Percentiles rank a stretch among this genome's conserved stretches.
These are phyloP conservation scores for Hirundo rustica DNA, from an alignment of 2,797 vertebrate genomes.

Conservation along the genomic window DNA sequence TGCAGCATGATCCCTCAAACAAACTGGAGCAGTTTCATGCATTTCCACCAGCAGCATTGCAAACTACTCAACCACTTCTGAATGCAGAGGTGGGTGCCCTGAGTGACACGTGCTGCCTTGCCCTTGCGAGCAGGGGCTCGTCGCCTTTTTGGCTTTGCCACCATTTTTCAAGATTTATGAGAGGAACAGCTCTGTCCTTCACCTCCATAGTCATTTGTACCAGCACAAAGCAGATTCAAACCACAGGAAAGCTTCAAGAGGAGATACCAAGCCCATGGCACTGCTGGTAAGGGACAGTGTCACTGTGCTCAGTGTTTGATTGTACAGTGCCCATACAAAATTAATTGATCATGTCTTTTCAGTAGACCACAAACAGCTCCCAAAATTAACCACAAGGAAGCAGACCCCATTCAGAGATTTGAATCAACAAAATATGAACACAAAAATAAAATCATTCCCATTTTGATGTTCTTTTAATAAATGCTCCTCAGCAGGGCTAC, in stretches of 20 bases:
- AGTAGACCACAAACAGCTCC: not conserved
- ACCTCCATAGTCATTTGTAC: not conserved
- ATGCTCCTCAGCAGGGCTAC: not conserved
- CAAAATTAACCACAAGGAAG: not conserved
- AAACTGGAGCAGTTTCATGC: too few species aligned
- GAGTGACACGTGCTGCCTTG: accelerated
- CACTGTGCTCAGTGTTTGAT: accelerated
- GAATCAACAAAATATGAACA: not conserved
- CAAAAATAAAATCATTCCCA: not conserved
- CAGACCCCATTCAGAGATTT: not conserved
- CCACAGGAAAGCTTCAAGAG: not conserved
- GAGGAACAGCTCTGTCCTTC: not conserved
- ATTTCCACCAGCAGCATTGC: not conserved
- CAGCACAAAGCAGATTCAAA: not conserved
- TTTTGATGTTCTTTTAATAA: not conserved
- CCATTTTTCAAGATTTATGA: not conserved
- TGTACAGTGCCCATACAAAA: not conserved
- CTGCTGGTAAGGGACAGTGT: accelerated
- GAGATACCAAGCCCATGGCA: not conserved
- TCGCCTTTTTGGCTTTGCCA: not conserved
- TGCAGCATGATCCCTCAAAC: accelerated
- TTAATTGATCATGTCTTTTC: not conserved
- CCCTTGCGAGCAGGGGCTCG: accelerated
- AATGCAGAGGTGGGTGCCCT: accelerated
- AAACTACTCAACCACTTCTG: not conserved